phyloP scores from a whole-genome alignment of 2,888 invertebrate species.

The Agrochola macilenta region DNA sequence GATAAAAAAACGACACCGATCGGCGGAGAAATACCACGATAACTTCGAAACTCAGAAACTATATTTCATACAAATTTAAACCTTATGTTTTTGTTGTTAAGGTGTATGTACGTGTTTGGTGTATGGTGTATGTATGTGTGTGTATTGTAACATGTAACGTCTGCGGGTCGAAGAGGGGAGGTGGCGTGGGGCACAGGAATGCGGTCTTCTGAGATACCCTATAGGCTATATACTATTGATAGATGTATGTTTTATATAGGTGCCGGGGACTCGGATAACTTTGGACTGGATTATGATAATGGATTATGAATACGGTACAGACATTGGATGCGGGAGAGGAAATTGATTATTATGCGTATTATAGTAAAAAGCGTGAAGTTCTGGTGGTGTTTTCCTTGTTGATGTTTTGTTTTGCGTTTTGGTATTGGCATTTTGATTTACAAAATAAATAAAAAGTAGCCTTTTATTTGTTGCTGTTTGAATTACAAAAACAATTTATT shows the following conservation, averaged over 20 bases:
- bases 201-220: conserved; percentile 88
- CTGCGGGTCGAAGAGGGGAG: conserved; percentile 75
- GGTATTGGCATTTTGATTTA: background rate
- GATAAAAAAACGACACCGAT: conserved; percentile 84
- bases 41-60: conserved; percentile 36
- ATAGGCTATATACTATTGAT: conserved; percentile 83
- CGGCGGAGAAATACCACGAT: conserved; percentile 71
- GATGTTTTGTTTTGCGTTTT: background rate
- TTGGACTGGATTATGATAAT: conserved; percentile 60
- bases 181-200: conserved; percentile 83
- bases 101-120: conserved; percentile 43
- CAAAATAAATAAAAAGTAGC: too few species aligned
- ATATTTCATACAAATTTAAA: conserved; percentile 53
- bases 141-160: conserved; percentile 76
- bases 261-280: conserved; percentile 70
- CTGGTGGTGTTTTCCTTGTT: conserved; percentile 21
- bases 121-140: conserved; percentile 64
- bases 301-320: conserved; percentile 15
- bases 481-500: too few species aligned
- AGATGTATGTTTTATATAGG: conserved; percentile 79
- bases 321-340: background rate
- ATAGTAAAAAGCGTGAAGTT: conserved; percentile 8
- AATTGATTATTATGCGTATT: conserved; percentile 38
- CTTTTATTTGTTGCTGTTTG: too few species aligned
- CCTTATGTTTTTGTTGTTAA: conserved; percentile 61